phyloP scores from a whole-genome alignment of 1,140 invertebrate species.

The Drosophila takahashii region DNA sequence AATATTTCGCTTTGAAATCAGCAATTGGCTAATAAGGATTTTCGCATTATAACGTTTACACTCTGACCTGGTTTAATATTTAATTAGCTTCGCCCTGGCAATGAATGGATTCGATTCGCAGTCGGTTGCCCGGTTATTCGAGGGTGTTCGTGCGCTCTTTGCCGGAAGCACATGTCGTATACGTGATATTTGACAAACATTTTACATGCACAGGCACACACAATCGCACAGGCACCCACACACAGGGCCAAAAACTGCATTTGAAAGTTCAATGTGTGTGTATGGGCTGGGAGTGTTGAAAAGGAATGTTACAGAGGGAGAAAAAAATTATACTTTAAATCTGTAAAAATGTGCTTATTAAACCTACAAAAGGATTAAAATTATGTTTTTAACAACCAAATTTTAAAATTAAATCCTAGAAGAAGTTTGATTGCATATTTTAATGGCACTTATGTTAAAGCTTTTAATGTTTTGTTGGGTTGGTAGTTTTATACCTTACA shows the following conservation, averaged over 20 bases:
- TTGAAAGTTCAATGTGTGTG: slow-evolving; percentile 40
- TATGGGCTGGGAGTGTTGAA: not conserved
- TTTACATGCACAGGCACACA: slow-evolving; percentile 46
- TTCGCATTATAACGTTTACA: slow-evolving; percentile 52
- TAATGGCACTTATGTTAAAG: no score
- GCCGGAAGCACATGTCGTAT: slow-evolving; percentile 71
- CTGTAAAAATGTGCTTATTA: no score
- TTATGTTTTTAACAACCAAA: no score
- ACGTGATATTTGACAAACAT: slow-evolving; percentile 77
- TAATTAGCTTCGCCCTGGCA: slow-evolving; percentile 60
- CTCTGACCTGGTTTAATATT: slow-evolving; percentile 73
- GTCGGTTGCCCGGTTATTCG: slow-evolving; percentile 29
- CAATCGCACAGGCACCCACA: slow-evolving; percentile 8
- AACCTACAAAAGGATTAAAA: no score
- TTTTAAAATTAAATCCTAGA: no score
- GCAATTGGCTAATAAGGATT: slow-evolving; percentile 57
- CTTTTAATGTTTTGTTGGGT: no score
- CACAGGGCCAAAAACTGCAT: slow-evolving; percentile 47
- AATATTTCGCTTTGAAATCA: slow-evolving; percentile 39
- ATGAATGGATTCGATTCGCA: slow-evolving; percentile 28
- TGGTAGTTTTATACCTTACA: no score
- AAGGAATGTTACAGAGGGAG: not conserved
- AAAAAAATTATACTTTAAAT: not conserved
- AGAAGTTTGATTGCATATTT: no score
- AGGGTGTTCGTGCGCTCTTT: slow-evolving; percentile 53